Base-by-base conservation (phyloP, 2,797 vertebrate genomes). In the Sphaeramia orbicularis region DNA sequence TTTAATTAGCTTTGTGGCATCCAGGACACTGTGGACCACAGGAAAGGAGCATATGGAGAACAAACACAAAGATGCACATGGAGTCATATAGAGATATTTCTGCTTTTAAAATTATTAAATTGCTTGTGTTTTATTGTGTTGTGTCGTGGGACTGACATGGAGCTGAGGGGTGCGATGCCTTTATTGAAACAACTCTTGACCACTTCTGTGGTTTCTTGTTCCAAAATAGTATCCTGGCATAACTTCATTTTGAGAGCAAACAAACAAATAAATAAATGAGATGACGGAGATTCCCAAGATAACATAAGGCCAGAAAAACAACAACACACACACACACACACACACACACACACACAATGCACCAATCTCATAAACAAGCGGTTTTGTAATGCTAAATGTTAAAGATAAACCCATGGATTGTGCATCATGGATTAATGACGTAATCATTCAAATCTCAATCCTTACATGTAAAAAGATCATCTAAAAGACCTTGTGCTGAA, bases 181-280 rank as follows among this genome's bases (percentile, higher is more conserved):
- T 85, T 83, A 90, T 81, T 84, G 85, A 79, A 76, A 63, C 45
- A 78, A 69, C 71, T 59, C 49, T 27, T 18, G 35, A 56, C 51
- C 56, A 75, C 73, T 61, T 67, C 44, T 69, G 71, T 48, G 65
- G 60, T 71, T 72, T 81, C 41, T 21, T 21, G 19, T 52, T 65
- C 65, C 62, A 16, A 60, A 75, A 71, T 70, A 55, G 48, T 52
- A 32, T 71, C 19, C 19, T 68, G 67, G 78, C 65, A 69, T 57
- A 86, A 60, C 59, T 69, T 76, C 53, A 48, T 50, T 74, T 74
- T 63, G 35, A 65, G 47, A 76, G 43, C 24, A 27, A 27, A 27
- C 24, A 27, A 76, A 43, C 50, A 75, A 71, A 81, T 71, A 74
- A 72, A 83, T 66, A 71, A 36, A 73, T 38, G 64, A 77, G 57